Conservation (phyloP, 2,888 invertebrate genomes). For the Diarsia dahlii region DNA sequence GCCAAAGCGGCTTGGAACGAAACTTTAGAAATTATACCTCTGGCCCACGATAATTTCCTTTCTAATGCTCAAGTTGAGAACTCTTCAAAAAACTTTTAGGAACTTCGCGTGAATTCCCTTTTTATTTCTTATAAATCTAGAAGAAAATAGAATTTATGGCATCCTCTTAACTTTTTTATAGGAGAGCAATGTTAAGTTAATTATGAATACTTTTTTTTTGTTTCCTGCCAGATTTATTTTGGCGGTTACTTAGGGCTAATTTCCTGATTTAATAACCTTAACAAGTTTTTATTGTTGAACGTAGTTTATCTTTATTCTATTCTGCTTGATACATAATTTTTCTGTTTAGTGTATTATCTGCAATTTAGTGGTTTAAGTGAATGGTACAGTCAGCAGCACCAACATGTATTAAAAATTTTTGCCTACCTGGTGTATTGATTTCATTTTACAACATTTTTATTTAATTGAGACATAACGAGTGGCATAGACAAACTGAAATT, state of each 20-base stretch:
- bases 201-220: slow-evolving; percentile 61
- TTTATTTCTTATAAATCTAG: slow-evolving; percentile 81
- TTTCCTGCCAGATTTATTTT: slow-evolving; percentile 56
- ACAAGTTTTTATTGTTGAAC: background rate
- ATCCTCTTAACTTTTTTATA: slow-evolving; percentile 71
- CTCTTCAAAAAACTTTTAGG: slow-evolving; percentile 78
- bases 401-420: too few relatives aligned
- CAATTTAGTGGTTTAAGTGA: background rate
- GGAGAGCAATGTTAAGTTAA: slow-evolving; percentile 66
- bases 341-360: background rate
- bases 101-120: slow-evolving; percentile 74
- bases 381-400: background rate
- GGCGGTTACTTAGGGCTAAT: slow-evolving; percentile 35
- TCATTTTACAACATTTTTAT: background rate
- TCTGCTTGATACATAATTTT: background rate
- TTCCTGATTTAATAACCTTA: slow-evolving; percentile 31
- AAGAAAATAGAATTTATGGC: slow-evolving; percentile 79
- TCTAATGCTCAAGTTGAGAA: slow-evolving; percentile 82
- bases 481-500: too few relatives aligned
- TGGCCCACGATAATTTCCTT: slow-evolving; percentile 83
- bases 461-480: background rate
- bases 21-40: slow-evolving; percentile 84
- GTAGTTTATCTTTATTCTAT: background rate
- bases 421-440: too few relatives aligned
- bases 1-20: slow-evolving; percentile 67